phyloP scores from a whole-genome alignment of 2,888 invertebrate species.

The Leptopilina drosophilae region DNA sequence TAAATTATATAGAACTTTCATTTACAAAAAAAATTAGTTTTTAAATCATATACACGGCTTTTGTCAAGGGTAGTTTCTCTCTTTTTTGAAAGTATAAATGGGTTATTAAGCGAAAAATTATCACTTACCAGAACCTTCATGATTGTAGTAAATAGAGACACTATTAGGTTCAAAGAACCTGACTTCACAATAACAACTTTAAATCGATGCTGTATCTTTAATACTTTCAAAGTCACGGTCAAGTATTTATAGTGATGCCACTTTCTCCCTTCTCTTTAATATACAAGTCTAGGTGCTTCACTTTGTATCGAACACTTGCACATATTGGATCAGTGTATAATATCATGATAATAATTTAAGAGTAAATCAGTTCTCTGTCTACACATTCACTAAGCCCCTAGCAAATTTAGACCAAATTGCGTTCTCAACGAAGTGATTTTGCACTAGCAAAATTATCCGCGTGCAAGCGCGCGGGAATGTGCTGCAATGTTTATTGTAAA shows the following conservation, averaged over 20 bases:
- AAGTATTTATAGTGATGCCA: conserved; percentile 72
- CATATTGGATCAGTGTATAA: conserved; percentile 43
- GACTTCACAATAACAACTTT: conserved; percentile 51
- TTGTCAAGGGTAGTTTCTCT: too few species aligned
- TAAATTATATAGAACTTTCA: too few species aligned
- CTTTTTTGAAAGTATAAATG: too few species aligned
- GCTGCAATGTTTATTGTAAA: too few species aligned
- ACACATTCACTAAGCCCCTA: conserved; percentile 3
- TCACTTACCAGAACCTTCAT: conserved; percentile 71
- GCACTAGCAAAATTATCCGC: too few species aligned
- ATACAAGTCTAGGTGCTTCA: conserved; percentile 48
- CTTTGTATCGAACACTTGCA: conserved; percentile 22
- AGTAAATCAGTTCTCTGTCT: conserved; percentile 8
- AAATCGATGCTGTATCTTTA: conserved; percentile 60
- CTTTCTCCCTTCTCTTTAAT: conserved; percentile 75
- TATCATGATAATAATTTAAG: conserved; percentile 23
- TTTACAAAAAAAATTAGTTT: too few species aligned
- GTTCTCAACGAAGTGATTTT: too few species aligned
- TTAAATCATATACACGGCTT: too few species aligned
- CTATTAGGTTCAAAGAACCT: conserved; percentile 55
- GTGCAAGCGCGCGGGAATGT: too few species aligned
- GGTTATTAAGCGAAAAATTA: not conserved
- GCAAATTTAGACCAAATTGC: not conserved
- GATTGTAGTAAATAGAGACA: conserved; percentile 50
- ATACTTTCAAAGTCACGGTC: conserved; percentile 76